A percentile compares a stretch with the other conserved stretches of the same genome.
These are phyloP conservation scores for Caenorhabditis afra DNA, from an alignment of 2,888 invertebrate species.

Conservation along the genomic window DNA sequence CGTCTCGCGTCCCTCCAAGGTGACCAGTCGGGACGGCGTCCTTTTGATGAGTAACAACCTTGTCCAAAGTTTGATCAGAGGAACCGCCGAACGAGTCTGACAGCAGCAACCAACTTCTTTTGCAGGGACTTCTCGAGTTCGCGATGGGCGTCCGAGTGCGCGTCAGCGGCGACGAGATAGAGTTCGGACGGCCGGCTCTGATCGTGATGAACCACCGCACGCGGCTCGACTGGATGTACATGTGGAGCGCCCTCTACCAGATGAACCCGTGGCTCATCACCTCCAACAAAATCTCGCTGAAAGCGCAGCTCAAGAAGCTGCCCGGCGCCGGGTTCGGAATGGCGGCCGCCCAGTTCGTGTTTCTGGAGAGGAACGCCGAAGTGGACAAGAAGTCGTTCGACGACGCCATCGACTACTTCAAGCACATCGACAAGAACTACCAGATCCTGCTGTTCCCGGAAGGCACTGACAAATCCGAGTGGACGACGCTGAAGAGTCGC, in stretches of 20 bases:
- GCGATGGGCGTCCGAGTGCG: conserved; percentile 75
- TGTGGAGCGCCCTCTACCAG: conserved; percentile 90
- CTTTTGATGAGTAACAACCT: conserved; percentile 13
- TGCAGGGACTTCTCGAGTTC: conserved; percentile 78
- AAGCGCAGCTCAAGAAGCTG: conserved; percentile 88
- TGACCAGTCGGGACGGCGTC: conserved; percentile 4
- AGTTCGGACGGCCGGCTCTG: conserved; percentile 86
- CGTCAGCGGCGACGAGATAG: conserved; percentile 77
- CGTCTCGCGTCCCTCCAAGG: too few relatives aligned
- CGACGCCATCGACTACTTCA: conserved; percentile 87
- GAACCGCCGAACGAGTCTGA: conserved; percentile 4
- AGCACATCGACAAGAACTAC: conserved; percentile 84
- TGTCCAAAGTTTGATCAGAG: conserved; percentile 9
- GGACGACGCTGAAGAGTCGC: conserved; percentile 84
- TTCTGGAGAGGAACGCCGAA: conserved; percentile 89
- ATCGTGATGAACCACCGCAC: conserved; percentile 88
- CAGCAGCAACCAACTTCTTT: neutral
- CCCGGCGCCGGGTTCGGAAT: conserved; percentile 93
- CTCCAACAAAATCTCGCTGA: conserved; percentile 88
- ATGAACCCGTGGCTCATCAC: conserved; percentile 83
- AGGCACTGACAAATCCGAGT: conserved; percentile 89
- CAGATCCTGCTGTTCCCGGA: conserved; percentile 88
- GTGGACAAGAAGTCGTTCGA: conserved; percentile 86
- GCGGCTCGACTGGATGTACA: conserved; percentile 90
- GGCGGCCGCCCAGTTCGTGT: conserved; percentile 90